These are phyloP conservation scores for Saccostrea cuccullata DNA, from an alignment of 1,140 invertebrate genomes.

Conservation along the genomic window DNA sequence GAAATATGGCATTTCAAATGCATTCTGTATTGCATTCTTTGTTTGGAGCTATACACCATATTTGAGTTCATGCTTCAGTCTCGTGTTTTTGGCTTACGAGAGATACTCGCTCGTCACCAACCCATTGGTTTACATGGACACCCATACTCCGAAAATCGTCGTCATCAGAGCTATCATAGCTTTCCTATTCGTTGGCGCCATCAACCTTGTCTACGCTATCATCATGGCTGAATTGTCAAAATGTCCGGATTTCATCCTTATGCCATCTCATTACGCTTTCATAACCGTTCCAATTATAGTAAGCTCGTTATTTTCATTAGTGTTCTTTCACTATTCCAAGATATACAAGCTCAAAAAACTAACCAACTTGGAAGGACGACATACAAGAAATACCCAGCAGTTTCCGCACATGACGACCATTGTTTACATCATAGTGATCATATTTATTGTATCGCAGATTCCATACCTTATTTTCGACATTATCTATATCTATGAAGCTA, in stretches of 20 bases:
- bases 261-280: not conserved
- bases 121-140: not conserved
- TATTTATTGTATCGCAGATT: conserved; percentile 15
- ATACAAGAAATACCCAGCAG: not conserved
- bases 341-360: not conserved
- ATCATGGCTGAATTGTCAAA: not conserved
- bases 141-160: not conserved
- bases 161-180: not conserved
- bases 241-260: not conserved
- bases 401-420: conserved; percentile 7
- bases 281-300: not conserved
- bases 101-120: not conserved
- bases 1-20: not conserved
- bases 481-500: not conserved
- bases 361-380: not conserved
- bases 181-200: not conserved
- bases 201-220: not conserved
- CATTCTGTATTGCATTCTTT: not conserved
- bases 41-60: not conserved
- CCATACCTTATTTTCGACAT: not conserved
- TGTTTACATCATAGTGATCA: conserved; percentile 10
- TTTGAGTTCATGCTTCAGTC: conserved; percentile 21
- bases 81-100: conserved; percentile 13
- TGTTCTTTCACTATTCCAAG: not conserved
- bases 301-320: not conserved